These are phyloP conservation scores for Hypolimnas misippus DNA, from an alignment of 2,888 invertebrate genomes.

Conservation along the genomic window DNA sequence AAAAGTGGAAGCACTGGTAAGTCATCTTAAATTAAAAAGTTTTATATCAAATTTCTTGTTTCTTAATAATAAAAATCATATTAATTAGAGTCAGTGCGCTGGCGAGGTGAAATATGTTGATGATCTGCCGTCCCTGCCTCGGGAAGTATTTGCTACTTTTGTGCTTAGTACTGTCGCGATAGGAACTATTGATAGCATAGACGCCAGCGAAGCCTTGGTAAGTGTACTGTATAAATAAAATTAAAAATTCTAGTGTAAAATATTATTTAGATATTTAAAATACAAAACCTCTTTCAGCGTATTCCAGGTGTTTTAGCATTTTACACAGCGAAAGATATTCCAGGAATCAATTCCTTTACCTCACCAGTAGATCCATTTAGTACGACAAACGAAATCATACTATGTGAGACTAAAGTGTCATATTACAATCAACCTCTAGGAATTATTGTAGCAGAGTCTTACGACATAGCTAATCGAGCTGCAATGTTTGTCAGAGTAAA, in stretches of 20 bases:
- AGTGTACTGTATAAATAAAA: too few relatives aligned
- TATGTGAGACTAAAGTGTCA: slow-evolving; percentile 79
- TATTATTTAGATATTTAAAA: too few relatives aligned
- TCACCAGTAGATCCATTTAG: slow-evolving; percentile 18
- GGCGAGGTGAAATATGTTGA: slow-evolving; percentile 88
- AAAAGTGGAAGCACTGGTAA: slow-evolving; percentile 42
- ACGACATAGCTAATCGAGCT: slow-evolving; percentile 82
- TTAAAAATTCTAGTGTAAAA: neutral
- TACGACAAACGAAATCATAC: slow-evolving; percentile 68
- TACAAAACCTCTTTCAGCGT: slow-evolving; percentile 65
- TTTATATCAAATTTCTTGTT: too few relatives aligned
- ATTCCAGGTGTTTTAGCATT: slow-evolving; percentile 87
- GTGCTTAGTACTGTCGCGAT: slow-evolving; percentile 76
- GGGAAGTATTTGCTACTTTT: slow-evolving; percentile 87
- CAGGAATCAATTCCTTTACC: slow-evolving; percentile 85
- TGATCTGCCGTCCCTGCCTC: slow-evolving; percentile 82
- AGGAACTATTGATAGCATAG: slow-evolving; percentile 83
- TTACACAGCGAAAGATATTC: slow-evolving; percentile 86
- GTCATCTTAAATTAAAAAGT: too few relatives aligned
- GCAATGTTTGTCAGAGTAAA: slow-evolving; percentile 83
- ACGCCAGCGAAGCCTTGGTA: slow-evolving; percentile 86
- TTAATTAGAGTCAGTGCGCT: slow-evolving; percentile 79
- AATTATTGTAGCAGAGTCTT: slow-evolving; percentile 85
- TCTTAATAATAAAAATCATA: neutral
- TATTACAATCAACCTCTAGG: slow-evolving; percentile 89